phyloP scores from a whole-genome alignment of 2,888 invertebrate species.

The Itoplectis maculator region DNA sequence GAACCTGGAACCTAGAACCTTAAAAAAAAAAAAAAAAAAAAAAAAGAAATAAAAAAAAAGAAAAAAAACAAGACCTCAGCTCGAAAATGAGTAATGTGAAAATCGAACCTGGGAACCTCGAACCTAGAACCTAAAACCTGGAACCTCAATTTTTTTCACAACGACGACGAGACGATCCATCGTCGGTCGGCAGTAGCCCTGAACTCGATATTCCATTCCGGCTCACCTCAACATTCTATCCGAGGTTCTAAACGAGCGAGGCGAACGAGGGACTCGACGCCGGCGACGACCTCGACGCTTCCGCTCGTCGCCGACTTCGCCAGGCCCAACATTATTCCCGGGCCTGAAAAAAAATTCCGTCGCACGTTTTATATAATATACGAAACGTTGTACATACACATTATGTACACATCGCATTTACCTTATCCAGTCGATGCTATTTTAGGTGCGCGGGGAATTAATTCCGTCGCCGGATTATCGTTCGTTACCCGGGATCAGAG shows the following conservation, averaged over 20 bases:
- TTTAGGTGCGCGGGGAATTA: conserved; percentile 22
- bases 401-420: background rate
- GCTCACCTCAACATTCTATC: conserved; percentile 79
- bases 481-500: conserved; percentile 40
- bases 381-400: background rate
- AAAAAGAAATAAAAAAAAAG: too few species aligned
- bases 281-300: conserved; percentile 66
- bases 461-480: conserved; percentile 51
- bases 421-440: background rate
- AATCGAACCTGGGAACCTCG: too few species aligned
- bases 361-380: background rate
- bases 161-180: conserved; percentile 54
- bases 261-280: conserved; percentile 60
- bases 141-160: too few species aligned
- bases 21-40: too few species aligned
- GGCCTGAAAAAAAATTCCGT: conserved; percentile 67
- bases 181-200: too few species aligned
- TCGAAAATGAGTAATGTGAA: too few species aligned
- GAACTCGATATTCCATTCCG: conserved; percentile 78
- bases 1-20: too few species aligned
- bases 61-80: too few species aligned
- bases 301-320: conserved; percentile 57
- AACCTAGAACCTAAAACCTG: too few species aligned
- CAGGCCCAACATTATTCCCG: conserved; percentile 72
- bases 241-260: conserved; percentile 71